A percentile compares a stretch with the other conserved stretches of the same genome.
Evolutionary conservation across 2,113 vertebrate genomes (phyloP).

Genomic region (Equus quagga): DNA sequence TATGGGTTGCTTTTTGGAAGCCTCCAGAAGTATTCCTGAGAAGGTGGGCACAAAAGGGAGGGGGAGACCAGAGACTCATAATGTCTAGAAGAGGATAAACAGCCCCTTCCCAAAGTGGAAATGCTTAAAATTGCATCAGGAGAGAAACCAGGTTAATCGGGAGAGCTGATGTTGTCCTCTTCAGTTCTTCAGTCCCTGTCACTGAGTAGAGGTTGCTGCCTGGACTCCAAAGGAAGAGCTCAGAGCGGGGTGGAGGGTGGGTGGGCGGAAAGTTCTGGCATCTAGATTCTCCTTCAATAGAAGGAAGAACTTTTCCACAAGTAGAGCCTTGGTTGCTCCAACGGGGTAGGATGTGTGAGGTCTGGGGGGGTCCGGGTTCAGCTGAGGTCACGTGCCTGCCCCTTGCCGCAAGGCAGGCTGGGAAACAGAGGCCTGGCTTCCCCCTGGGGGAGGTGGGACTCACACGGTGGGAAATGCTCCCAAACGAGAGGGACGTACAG

Average conservation of each 20-base stretch:
- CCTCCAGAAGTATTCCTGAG: not conserved
- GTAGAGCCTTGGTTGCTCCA: not conserved
- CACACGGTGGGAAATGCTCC: not conserved
- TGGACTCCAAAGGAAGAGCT: not conserved
- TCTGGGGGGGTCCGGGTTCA: constrained; percentile 29
- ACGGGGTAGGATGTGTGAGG: not conserved
- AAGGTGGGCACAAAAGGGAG: accelerated
- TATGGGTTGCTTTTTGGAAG: not conserved
- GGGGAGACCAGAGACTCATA: not conserved
- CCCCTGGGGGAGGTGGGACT: not conserved
- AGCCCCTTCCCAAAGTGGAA: not conserved
- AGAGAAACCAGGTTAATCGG: not conserved
- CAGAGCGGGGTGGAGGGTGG: not conserved
- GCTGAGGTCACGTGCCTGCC: not conserved
- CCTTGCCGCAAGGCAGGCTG: not conserved
- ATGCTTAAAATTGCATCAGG: not conserved
- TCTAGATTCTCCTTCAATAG: not conserved
- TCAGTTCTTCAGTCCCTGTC: not conserved
- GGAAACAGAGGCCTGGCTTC: constrained; percentile 22
- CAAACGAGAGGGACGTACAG: not conserved
- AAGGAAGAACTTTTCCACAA: not conserved
- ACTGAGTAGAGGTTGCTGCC: not conserved
- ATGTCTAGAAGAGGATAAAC: not conserved
- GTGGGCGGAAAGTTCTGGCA: not conserved
- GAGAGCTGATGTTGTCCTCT: not conserved